Evolutionary conservation across 2,113 vertebrate genomes (phyloP).

Genomic region (Anas platyrhynchos): DNA sequence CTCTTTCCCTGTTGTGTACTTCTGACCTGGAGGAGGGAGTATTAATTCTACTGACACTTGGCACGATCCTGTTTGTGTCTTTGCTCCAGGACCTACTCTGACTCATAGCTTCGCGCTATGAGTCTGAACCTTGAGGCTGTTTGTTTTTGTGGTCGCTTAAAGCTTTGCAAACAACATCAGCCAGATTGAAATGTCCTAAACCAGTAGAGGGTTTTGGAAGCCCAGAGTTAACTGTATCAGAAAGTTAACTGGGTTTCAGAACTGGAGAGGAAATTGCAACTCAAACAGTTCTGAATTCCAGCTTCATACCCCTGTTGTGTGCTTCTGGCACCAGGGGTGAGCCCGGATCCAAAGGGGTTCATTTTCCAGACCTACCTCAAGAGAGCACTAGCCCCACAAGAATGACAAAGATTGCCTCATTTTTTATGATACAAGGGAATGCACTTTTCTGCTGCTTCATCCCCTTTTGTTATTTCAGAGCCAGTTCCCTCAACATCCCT

Average conservation of each 20-base stretch:
- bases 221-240: background rate
- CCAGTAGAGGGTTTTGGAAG: background rate
- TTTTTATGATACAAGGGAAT: background rate
- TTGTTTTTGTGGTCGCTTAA: background rate
- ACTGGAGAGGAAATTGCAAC: background rate
- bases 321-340: background rate
- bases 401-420: background rate
- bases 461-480: background rate
- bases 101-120: background rate
- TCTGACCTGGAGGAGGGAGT: background rate
- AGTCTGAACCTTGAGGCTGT: background rate
- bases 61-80: background rate
- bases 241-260: background rate
- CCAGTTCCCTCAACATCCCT: background rate
- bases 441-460: background rate
- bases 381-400: background rate
- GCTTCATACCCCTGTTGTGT: background rate
- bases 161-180: background rate
- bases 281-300: background rate
- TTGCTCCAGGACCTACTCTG: background rate
- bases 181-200: background rate
- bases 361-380: background rate
- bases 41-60: background rate
- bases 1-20: background rate
- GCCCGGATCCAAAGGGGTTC: background rate